Base-by-base conservation (phyloP, 1,140 invertebrate species). In the Homalodisca vitripennis region DNA sequence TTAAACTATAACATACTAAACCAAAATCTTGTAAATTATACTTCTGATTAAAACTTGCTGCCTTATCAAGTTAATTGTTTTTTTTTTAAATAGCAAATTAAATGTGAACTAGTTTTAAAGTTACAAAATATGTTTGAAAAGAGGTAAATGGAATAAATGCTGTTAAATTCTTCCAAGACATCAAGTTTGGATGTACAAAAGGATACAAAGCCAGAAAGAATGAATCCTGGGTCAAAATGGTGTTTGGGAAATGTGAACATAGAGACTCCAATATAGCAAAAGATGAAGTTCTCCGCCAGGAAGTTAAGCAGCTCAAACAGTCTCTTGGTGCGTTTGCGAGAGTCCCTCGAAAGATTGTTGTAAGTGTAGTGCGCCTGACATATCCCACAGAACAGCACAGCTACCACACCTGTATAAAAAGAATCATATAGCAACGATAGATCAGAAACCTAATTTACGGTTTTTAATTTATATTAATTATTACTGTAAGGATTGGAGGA, bases 341-440 rank as follows among this genome's bases (percentile, higher is more conserved):
- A 98, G 75, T 92, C 88, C 55, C 86, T 82, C 1, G 95, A 98
- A 29, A 99, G 82, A 82, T 99, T 99, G 82, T 98, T 98, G 82
- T 95, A 98, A 0, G 98, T 99, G 78, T 99, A 99, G 83, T 99
- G 98, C 46, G 98, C 98, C 83, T 99, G 98, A 76, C 94, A 98
- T 73, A 99, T 99, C 27, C 97, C 97, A 83, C 97, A 99, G 80
- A 99, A 99, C 60, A 99, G 79, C 0, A 99, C 96, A 70, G 97
- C 93, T 17, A 98, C 95, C 32, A 97, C 94, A 65, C 93, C 93
- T 93, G 80, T 10, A 17, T 17, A 41, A 6, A 41, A 41, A n/a
- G n/a, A n/a, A n/a, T n/a, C n/a, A n/a, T n/a, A n/a, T n/a, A n/a
- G n/a, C n/a, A n/a, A n/a, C n/a, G n/a, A n/a, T n/a, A n/a, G n/a